Evolutionary conservation across 2,888 invertebrate species (phyloP).

Genomic region (Gibbula magus): DNA sequence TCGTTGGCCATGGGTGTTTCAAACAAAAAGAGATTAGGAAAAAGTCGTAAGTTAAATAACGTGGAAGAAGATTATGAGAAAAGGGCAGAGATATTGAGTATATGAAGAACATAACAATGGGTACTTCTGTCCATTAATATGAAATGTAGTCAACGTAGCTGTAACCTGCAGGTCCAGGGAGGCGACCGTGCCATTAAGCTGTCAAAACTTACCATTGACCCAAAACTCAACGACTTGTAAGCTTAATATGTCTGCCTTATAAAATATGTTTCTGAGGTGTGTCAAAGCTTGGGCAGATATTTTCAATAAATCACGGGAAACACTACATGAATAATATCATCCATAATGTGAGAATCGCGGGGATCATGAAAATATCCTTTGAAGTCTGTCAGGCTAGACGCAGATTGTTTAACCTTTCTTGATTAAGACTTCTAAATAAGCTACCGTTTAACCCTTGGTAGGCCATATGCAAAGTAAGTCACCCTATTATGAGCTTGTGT

Average conservation of each 20-base stretch:
- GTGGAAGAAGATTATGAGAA: neutral
- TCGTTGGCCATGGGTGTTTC: neutral
- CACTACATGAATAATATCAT: neutral
- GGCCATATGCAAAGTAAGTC: too few species aligned
- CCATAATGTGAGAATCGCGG: neutral
- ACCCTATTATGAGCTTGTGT: too few species aligned
- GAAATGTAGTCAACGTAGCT: neutral
- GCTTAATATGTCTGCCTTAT: neutral
- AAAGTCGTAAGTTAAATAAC: neutral
- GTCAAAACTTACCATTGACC: neutral
- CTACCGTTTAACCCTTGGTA: too few species aligned
- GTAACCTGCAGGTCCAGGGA: neutral
- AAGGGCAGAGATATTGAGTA: neutral
- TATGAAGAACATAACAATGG: neutral
- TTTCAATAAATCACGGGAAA: neutral
- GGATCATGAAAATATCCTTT: too few species aligned
- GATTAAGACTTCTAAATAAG: too few species aligned
- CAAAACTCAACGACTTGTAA: neutral
- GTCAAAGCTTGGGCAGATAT: neutral
- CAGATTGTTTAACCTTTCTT: too few species aligned
- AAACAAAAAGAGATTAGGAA: neutral
- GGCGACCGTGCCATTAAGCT: neutral
- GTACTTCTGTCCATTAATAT: neutral
- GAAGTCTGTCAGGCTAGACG: too few species aligned
- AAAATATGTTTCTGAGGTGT: neutral